Base-by-base conservation (phyloP, 2,888 invertebrate genomes). In the Camptogramma bilineatum region DNA sequence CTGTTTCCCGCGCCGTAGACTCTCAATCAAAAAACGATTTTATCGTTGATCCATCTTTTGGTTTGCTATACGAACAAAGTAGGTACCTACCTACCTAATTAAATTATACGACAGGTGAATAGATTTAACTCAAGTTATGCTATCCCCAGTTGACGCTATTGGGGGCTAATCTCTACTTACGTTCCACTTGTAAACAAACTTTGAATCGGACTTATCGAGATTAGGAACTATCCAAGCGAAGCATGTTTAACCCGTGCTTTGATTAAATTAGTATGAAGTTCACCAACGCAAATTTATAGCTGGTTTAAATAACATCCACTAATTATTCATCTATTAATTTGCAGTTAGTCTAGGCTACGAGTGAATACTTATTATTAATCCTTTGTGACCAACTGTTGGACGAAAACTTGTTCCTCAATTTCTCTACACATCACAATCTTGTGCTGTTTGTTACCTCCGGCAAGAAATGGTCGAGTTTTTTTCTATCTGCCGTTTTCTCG, bases 141-240 rank as follows among this genome's bases (percentile, higher is more conserved):
- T 48, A 48, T 24, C 21, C 48, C 19, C 7, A 13, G 21, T 21
- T 48, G 48, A 52, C 42, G 39, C 39, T 19, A 46, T 46, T 55
- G 44, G 46, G 13, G 5, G 44, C 13, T 24, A 59, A 58, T 53
- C 57, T 44, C 42, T 57, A n/a, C 57, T 54, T 58, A 51, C 44
- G 52, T 54, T 64, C 48, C 31, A 59, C 47, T 55, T 42, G 59
- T 42, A 39, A 59, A 47, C 53, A 54, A 64, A 64, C 64, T 64
- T 59, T 19, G 50, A 51, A 59, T 64, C 51, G 59, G 48, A 63
- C 53, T 63, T 64, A 64, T 47, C 53, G 48, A 52, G 60, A 60
- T 64, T 56, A 52, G 52, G 44, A 64, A 59, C 63, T 54, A 64
- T 52, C 28, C 19, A 17, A 24, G 13, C 31, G 53, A 31, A 53